phyloP scores from a whole-genome alignment of 1,140 invertebrate genomes.

The Psix sp. region DNA sequence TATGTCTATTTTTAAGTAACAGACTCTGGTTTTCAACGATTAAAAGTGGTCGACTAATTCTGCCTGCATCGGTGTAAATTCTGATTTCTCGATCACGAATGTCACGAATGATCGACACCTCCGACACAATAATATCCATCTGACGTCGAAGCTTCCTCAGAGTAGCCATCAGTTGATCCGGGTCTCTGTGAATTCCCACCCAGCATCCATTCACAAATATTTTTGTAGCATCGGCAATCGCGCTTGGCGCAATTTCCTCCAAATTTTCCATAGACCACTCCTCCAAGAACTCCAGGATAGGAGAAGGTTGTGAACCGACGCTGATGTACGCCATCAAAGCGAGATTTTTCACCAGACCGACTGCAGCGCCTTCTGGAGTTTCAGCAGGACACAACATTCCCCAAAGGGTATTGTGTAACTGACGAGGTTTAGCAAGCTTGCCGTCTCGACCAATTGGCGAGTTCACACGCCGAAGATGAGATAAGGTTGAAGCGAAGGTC shows the following conservation, averaged over 20 bases:
- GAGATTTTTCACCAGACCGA: conserved; percentile 64
- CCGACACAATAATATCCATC: conserved; percentile 65
- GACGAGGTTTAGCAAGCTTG: conserved; percentile 65
- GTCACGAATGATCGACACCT: conserved; percentile 64
- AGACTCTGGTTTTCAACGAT: conserved; percentile 62
- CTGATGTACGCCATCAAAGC: conserved; percentile 65
- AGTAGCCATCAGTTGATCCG: conserved; percentile 62
- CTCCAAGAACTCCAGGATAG: conserved; percentile 66
- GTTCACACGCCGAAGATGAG: conserved; percentile 62
- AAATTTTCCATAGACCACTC: conserved; percentile 66
- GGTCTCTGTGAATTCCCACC: conserved; percentile 65
- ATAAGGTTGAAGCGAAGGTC: conserved; percentile 62
- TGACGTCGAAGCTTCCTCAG: conserved; percentile 63
- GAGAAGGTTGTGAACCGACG: conserved; percentile 62
- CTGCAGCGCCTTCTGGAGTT: conserved; percentile 63
- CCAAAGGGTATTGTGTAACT: conserved; percentile 64
- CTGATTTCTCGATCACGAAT: conserved; percentile 64
- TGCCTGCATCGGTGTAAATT: conserved; percentile 64
- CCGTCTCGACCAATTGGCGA: conserved; percentile 65
- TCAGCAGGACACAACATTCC: conserved; percentile 66
- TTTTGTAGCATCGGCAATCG: conserved; percentile 61
- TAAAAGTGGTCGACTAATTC: conserved; percentile 64
- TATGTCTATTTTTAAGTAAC: conserved; percentile 54
- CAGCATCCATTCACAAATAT: conserved; percentile 66
- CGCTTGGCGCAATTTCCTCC: conserved; percentile 62